Base-by-base conservation (phyloP, 2,113 vertebrate species). In the Athene noctua region DNA sequence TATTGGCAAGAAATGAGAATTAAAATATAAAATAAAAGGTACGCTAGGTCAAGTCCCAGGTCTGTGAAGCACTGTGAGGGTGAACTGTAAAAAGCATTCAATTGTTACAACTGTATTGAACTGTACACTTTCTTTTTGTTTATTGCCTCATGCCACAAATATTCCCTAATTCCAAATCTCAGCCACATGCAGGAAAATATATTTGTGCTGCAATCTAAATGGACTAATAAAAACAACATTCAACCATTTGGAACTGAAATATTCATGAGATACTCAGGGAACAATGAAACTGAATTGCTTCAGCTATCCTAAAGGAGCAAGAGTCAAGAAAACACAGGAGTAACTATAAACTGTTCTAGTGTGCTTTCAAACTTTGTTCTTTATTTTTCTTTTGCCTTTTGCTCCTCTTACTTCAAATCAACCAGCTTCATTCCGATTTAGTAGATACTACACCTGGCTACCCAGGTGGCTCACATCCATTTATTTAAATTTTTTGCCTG, bases 171-270 rank as follows among this genome's bases (percentile, higher is more conserved):
- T 97, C 74, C 86, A 94, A 88, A 94, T 95, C 83, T 96, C 91
- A 91, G 86, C 80, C 94, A 91, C 92, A 84, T 82, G 73, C 83
- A 91, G 66, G 92, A 97, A 97, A 98, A 96, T 62, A 67, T 94
- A 97, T 96, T 96, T 97, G 87, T 92, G 58, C 86, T 96, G 82
- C 75, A 97, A 96, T 97, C 93, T 97, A 96, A 98, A 97, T 88
- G 73, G 93, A 97, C 84, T 97, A 97, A 96, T 97, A 97, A 97
- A 97, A 98, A 85, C 95, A 97, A 97, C 75, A 96, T 90, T 97
- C 93, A 97, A 80, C 96, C 92, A 95, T 97, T 98, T 97, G 97
- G 93, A 98, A 97, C 94, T 97, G 97, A 98, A 98, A 98, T 98
- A 98, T 98, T 98, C 96, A 98, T 98, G 96, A 98, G 77, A 96